phyloP scores from a whole-genome alignment of 2,113 vertebrate genomes.

The Brachypteracias leptosomus region DNA sequence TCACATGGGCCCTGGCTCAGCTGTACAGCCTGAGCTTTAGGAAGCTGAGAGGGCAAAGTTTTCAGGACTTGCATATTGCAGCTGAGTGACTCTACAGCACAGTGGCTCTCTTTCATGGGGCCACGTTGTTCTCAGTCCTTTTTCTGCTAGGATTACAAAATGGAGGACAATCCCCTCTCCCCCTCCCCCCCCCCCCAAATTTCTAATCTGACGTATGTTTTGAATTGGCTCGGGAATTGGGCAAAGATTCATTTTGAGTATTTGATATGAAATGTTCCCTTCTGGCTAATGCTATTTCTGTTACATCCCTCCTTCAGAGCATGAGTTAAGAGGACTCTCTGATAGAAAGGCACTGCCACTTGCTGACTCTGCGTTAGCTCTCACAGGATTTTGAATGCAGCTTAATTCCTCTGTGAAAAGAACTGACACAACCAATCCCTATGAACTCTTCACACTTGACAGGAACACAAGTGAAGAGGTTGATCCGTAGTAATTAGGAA shows the following conservation, averaged over 20 bases:
- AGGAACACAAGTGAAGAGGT: neutral
- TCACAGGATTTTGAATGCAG: constrained; percentile 10
- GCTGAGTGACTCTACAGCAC: neutral
- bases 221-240: neutral
- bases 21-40: neutral
- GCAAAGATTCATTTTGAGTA: neutral
- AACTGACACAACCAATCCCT: neutral
- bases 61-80: neutral
- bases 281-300: constrained; percentile 47
- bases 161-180: neutral
- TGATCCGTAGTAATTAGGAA: constrained; percentile 21
- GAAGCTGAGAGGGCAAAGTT: neutral
- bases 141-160: neutral
- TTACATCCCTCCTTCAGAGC: constrained; percentile 20
- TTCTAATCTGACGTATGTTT: neutral
- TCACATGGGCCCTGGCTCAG: constrained; percentile 41
- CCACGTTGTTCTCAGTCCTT: neutral
- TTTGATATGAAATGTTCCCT: constrained; percentile 8
- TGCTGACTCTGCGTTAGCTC: constrained; percentile 12
- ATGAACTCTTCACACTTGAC: neutral
- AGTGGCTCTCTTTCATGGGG: neutral
- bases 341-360: neutral
- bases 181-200: too few relatives aligned
- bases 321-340: constrained; percentile 14
- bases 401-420: constrained; percentile 10